Conservation (phyloP, 2,113 vertebrate species). For the Malurus cyaneus region DNA sequence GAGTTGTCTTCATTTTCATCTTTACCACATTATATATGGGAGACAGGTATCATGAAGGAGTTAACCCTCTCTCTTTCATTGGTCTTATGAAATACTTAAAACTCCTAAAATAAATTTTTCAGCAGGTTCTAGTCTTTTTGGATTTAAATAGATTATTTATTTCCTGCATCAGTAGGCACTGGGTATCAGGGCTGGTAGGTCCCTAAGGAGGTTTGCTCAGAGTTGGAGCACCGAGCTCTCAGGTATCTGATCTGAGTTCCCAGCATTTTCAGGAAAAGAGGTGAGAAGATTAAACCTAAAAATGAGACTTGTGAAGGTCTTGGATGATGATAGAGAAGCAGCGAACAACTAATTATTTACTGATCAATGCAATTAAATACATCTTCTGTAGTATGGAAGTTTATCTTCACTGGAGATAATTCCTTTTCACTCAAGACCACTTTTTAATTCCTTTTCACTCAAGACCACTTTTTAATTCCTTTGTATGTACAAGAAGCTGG, state of each 20-base stretch:
- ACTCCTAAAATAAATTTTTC: not conserved
- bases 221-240: not conserved
- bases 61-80: not conserved
- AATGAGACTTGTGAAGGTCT: not conserved
- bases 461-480: not conserved
- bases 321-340: not conserved
- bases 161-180: not conserved
- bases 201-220: not conserved
- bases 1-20: not conserved
- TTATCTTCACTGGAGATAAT: not conserved
- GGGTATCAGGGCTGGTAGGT: not conserved
- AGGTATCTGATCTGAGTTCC: not conserved
- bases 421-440: not conserved
- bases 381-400: not conserved
- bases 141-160: slow-evolving; percentile 10
- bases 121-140: not conserved
- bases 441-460: not conserved
- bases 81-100: not conserved
- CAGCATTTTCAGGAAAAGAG: not conserved
- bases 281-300: not conserved
- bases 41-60: not conserved
- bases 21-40: not conserved
- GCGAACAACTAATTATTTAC: not conserved
- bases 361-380: not conserved
- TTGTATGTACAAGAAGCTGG: not conserved